Evolutionary conservation across 2,888 invertebrate species (phyloP).

Genomic region (Gastrophysa polygoni): DNA sequence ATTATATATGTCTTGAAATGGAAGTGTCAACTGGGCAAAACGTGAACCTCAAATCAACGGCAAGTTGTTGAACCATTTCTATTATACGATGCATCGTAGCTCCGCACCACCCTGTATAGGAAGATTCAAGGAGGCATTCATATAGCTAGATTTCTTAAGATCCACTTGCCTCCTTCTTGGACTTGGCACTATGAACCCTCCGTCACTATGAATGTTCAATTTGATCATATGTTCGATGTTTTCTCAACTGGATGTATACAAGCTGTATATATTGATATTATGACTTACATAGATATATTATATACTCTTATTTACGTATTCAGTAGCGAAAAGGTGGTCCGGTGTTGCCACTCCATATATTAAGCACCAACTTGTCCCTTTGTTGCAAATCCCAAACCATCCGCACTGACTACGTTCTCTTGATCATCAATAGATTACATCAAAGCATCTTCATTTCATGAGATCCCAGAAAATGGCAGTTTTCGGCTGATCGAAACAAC

Average conservation of each 20-base stretch:
- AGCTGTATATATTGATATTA: conserved; percentile 59
- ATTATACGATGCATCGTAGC: background rate
- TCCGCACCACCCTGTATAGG: conserved; percentile 24
- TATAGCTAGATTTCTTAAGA: conserved; percentile 16
- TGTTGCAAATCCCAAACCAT: conserved; percentile 56
- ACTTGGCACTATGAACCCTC: conserved; percentile 48
- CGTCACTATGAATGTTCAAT: conserved; percentile 45
- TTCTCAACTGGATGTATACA: conserved; percentile 59
- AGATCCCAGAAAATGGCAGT: too few species aligned
- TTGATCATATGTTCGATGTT: conserved; percentile 53
- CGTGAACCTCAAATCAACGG: background rate
- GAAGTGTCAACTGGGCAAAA: background rate
- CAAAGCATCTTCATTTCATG: too few species aligned
- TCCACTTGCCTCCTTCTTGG: conserved; percentile 47
- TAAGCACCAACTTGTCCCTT: conserved; percentile 56
- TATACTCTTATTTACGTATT: conserved; percentile 57
- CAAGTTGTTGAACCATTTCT: background rate
- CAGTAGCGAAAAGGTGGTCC: conserved; percentile 55
- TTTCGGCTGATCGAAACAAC: too few species aligned
- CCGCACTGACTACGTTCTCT: conserved; percentile 51
- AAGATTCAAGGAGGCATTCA: conserved; percentile 16
- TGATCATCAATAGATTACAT: background rate
- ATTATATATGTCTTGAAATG: background rate
- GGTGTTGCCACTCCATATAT: conserved; percentile 57
- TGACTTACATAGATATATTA: conserved; percentile 47